Percentiles rank a stretch among this genome's conserved stretches.
These are phyloP conservation scores for Notarius quadriscutis DNA, from an alignment of 2,113 vertebrate genomes.

Conservation along the genomic window DNA sequence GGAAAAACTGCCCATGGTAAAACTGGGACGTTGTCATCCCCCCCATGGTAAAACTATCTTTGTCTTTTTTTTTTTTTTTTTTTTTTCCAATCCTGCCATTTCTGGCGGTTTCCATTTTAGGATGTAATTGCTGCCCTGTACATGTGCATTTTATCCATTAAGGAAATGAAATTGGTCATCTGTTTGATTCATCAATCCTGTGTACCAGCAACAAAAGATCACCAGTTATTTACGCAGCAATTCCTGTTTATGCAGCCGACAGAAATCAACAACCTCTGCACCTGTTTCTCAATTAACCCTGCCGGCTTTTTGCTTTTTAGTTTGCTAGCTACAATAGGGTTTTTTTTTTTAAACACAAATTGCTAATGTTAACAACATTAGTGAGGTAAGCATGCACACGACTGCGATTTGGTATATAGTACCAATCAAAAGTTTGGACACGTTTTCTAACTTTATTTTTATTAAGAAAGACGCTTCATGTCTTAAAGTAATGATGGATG, in stretches of 20 bases:
- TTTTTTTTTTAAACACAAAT: not conserved
- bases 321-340: not conserved
- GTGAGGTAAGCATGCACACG: not conserved
- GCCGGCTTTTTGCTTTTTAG: not conserved
- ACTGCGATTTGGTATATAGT: not conserved
- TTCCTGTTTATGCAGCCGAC: not conserved
- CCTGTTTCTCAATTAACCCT: not conserved
- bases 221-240: not conserved
- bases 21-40: too few relatives aligned
- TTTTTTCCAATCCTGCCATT: not conserved
- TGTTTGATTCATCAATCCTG: not conserved
- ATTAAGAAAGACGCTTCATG: too few relatives aligned
- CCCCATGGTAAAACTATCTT: too few relatives aligned
- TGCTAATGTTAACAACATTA: not conserved
- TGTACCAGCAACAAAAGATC: not conserved
- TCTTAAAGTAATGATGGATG: too few relatives aligned
- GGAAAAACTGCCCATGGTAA: too few relatives aligned
- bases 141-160: not conserved
- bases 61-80: too few relatives aligned
- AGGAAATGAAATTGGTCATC: not conserved
- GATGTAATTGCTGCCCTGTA: constrained; percentile 3
- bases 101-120: not conserved
- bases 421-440: too few relatives aligned
- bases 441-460: too few relatives aligned
- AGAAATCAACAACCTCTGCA: not conserved